Conservation (phyloP, 2,113 vertebrate species). For the chimpanzee (Pan troglodytes) region NHGRI_mPanTro3-v2.1_pri NC_072421.2:122326001-122326500, state of each 20-base stretch:
- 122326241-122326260: background rate
- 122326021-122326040: background rate
- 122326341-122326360: slow-evolving; percentile 20
- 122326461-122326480: background rate
- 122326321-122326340: background rate
- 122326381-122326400: background rate
- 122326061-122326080: background rate
- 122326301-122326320: background rate
- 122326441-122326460: background rate
- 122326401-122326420: background rate
- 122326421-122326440: background rate
- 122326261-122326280: slow-evolving; percentile 9
- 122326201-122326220: background rate
- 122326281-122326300: background rate
- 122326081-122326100: background rate
- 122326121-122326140: background rate
- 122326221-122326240: slow-evolving; percentile 39
- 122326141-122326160: background rate
- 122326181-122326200: slow-evolving; percentile 19
- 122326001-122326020: background rate
- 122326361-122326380: background rate
- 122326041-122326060: background rate
- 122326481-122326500: too few relatives aligned
- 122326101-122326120: background rate
- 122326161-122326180: background rate